A percentile compares a stretch with the other conserved stretches of the same genome.
Evolutionary conservation across 2,888 invertebrate species (phyloP).

Genomic region (Tetranychus piercei): DNA sequence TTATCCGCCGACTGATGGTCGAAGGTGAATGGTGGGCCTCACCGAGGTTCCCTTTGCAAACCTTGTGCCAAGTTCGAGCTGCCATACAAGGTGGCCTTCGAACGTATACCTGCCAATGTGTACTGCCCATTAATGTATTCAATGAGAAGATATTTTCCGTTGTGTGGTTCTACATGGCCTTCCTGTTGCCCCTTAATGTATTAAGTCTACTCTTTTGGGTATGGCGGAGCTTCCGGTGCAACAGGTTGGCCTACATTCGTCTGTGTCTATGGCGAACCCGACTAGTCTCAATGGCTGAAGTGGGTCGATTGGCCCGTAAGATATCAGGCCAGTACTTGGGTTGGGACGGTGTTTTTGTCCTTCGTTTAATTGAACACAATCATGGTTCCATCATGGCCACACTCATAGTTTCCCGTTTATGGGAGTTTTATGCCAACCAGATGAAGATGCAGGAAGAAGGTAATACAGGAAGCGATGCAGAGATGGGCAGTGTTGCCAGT

Average conservation of each 20-base stretch:
- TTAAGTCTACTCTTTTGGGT: constrained; percentile 30
- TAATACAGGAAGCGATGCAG: constrained; percentile 24
- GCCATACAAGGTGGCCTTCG: constrained; percentile 30
- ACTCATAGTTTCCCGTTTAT: constrained; percentile 29
- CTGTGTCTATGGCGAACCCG: constrained; percentile 33
- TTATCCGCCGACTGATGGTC: constrained; percentile 28
- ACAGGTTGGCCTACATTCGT: constrained; percentile 32
- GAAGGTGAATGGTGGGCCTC: constrained; percentile 33
- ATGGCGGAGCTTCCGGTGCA: constrained; percentile 29
- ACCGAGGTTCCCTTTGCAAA: constrained; percentile 34
- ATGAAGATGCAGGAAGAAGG: constrained; percentile 28
- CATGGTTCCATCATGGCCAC: constrained; percentile 31
- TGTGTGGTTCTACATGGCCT: constrained; percentile 32
- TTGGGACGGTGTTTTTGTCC: constrained; percentile 32
- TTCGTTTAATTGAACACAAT: constrained; percentile 32
- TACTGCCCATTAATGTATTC: constrained; percentile 32
- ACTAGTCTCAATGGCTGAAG: constrained; percentile 35
- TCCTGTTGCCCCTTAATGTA: constrained; percentile 31
- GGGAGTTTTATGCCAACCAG: constrained; percentile 30
- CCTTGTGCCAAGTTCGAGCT: constrained; percentile 32
- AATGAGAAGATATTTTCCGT: constrained; percentile 32
- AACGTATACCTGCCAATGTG: constrained; percentile 31
- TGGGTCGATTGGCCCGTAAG: constrained; percentile 31
- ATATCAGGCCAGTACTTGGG: constrained; percentile 31
- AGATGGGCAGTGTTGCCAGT: constrained; percentile 27